Conservation (phyloP, 2,113 vertebrate species). For the Strigops habroptila region DNA sequence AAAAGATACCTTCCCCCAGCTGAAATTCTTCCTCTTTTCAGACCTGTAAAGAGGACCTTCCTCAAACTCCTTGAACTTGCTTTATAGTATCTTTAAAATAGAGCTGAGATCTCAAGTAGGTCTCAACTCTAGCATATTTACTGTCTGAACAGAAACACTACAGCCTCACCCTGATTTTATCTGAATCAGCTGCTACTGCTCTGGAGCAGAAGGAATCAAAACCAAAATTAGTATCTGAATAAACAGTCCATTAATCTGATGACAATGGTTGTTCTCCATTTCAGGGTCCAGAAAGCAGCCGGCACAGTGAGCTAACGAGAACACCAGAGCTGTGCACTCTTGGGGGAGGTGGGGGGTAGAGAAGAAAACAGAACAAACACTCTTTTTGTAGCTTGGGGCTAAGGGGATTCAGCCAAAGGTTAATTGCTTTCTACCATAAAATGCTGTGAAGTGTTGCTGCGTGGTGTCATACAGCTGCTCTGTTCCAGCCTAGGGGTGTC, state of each 20-base stretch:
- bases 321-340: conserved; percentile 46
- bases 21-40: neutral
- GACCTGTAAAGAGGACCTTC: neutral
- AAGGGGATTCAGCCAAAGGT: conserved; percentile 70
- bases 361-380: conserved; percentile 59
- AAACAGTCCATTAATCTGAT: conserved; percentile 18
- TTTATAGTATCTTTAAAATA: neutral
- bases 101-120: neutral
- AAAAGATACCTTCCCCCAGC: neutral
- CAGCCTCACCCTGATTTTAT: neutral
- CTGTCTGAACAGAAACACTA: neutral
- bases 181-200: neutral
- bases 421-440: conserved; percentile 66
- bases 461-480: conserved; percentile 66
- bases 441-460: conserved; percentile 55
- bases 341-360: neutral
- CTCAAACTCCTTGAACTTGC: neutral
- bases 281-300: conserved; percentile 19
- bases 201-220: neutral
- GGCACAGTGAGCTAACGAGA: conserved; percentile 49
- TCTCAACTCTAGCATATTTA: neutral
- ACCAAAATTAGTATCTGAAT: conserved; percentile 1
- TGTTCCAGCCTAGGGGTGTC: conserved; percentile 34
- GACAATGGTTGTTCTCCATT: conserved; percentile 8
- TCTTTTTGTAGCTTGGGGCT: conserved; percentile 49